Evolutionary conservation across 2,888 invertebrate genomes (phyloP), one percentile per base, ranked within the genome.

Genomic region (Plebejus argus): DNA sequence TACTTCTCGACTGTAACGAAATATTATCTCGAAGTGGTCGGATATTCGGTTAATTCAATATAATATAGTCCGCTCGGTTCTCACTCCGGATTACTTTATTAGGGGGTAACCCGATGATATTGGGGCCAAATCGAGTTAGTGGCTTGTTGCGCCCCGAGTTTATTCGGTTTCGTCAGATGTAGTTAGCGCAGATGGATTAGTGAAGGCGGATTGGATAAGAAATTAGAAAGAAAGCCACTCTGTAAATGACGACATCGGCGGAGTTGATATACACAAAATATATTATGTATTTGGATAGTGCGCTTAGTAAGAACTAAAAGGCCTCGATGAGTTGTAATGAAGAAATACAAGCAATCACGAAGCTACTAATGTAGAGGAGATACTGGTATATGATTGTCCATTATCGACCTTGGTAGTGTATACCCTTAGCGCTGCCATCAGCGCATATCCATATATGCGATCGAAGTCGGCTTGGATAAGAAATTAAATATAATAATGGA

Each of bases 51-150:
- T 66, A 66, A 66, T 66, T 66, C 66, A 33, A 66, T 66, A 66
- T 33, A 66, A 66, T 66, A 66, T 66, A 66, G 66, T 18, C 66
- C 28, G 28, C 28, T 33, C 66, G 88, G 85, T 88, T 91, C 90
- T 85, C 89, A 89, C 89, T 86, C 85, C 85, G 86, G 89, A 91
- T 91, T 91, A 91, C 91, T 91, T 90, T 90, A 81, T 80, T 72
- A 77, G 78, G 76, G 76, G 56, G 77, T 77, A 79, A 49, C 77
- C 76, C 78, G 78, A 77, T 78, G 78, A 75, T 61, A 71, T 76
- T 39, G 76, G 70, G 70, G 58, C 56, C 28, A 70, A 76, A 76
- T 49, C 28, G 28, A 66, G 70, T 76, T 76, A 45, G 35, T 28
- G 66, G 66, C 66, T 71, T 71, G 71, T 71, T 71, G 4, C 8